Evolutionary conservation across 92 coral and sea anemone species (phyloP), one percentile per base, ranked within the genome.

Genomic region (Umimayanthus kanabou): DNA sequence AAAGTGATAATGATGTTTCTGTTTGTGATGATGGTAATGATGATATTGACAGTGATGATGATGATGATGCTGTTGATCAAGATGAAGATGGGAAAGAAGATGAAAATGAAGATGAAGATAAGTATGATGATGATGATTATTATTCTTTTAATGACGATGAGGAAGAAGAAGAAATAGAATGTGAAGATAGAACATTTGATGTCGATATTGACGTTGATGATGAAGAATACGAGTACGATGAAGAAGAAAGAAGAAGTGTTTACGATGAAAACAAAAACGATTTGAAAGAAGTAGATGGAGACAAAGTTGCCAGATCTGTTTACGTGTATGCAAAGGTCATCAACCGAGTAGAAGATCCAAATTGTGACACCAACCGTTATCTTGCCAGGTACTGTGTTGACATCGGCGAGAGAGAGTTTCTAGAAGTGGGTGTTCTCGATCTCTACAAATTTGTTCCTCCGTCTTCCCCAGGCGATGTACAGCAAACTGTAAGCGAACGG

Each of bases 351-450:
- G 76, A 33, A 13, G 28, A 6, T 4, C 22, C 37, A 18, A 45
- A 2, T 4, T 45, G 64, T 13, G 73, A 39, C 57, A 74, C 53
- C 65, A 89, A 69, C 58, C 75, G 37, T 14, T 81, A 81, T 50
- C 76, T 81, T 23, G 40, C 80, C 16, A 71, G 85, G 37, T 89
- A 85, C 53, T 16, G 53, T 39, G 80, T 89, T 77, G 89, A 85
- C 79, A 53, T 79, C 53, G 92, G 92, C 20, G 69, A 77, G 10
- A 73, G 23, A 43, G 81, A 89, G 49, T 22, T 8, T 25, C 70
- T 79, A 78, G 85, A 89, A 85, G 92, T 85, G 6, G 87, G 92
- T 66, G 92, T 85, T 23, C 82, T 89, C 47, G 92, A 89, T 79
- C 72, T 89, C 45, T 89, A 85, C 65, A 89, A 89, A 71, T 89